phyloP scores from a whole-genome alignment of 2,888 invertebrate genomes.

The Sminthurides aquaticus region DNA sequence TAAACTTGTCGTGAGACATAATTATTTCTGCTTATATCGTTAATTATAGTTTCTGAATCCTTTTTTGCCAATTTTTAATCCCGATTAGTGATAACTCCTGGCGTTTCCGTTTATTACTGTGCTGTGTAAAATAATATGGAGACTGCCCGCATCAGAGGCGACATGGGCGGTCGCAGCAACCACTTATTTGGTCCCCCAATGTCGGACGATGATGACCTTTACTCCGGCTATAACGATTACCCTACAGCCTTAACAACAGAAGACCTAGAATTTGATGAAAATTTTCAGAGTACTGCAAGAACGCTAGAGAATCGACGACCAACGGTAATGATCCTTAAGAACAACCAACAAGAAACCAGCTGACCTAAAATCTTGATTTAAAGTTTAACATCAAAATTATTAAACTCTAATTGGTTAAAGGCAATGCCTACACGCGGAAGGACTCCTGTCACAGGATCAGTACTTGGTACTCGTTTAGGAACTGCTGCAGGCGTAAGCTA shows the following conservation, averaged over 20 bases:
- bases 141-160: conserved; percentile 2
- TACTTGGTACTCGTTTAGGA: conserved; percentile 28
- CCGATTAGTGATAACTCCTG: no score
- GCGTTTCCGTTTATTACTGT: no score
- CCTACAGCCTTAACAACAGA: conserved; percentile 60
- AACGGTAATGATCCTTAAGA: conserved; percentile 49
- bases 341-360: background rate
- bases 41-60: no score
- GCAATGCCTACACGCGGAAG: conserved; percentile 40
- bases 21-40: no score
- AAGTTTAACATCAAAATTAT: no score
- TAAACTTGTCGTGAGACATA: no score
- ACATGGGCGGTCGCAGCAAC: conserved; percentile 17
- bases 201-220: conserved; percentile 58
- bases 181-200: conserved; percentile 14
- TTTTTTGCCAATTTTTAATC: no score
- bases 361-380: background rate
- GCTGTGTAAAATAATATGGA: conserved; percentile 7
- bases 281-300: conserved; percentile 68
- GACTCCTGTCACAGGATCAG: conserved; percentile 38
- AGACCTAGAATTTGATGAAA: conserved; percentile 63
- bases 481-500: conserved; percentile 35
- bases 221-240: conserved; percentile 62
- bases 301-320: conserved; percentile 65
- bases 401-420: conserved; percentile 15